Evolutionary conservation across 2,888 invertebrate species (phyloP).

Genomic region (Sphecodes monilicornis): DNA sequence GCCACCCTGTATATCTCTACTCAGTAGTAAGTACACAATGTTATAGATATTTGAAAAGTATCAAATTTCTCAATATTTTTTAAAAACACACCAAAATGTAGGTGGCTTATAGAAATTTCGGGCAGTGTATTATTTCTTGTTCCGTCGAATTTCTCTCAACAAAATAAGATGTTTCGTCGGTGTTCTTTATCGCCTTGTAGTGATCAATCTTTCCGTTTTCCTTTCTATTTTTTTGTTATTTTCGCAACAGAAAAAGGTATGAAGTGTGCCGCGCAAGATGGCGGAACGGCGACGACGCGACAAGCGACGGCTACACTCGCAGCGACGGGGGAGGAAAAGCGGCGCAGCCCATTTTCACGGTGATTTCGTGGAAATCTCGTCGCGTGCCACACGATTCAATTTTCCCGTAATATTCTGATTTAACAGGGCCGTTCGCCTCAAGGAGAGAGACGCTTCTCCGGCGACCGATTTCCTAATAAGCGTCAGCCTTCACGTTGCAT

Average conservation of each 20-base stretch:
- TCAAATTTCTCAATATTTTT: too few species aligned
- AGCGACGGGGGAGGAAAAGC: constrained; percentile 25
- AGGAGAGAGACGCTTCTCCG: constrained; percentile 25
- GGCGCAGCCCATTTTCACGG: constrained; percentile 47
- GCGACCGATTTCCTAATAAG: too few species aligned
- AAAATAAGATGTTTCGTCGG: constrained; percentile 47
- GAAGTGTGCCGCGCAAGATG: constrained; percentile 19
- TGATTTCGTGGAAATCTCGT: constrained; percentile 53
- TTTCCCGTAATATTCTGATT: constrained; percentile 61
- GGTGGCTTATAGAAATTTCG: too few species aligned
- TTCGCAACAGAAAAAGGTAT: constrained; percentile 4
- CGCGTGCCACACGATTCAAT: constrained; percentile 60
- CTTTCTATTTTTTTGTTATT: constrained; percentile 10
- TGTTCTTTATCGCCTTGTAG: constrained; percentile 27
- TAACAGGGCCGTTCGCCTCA: constrained; percentile 36
- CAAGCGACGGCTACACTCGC: constrained; percentile 12
- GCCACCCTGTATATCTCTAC: too few species aligned
- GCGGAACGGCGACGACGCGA: neutral
- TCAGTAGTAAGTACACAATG: too few species aligned
- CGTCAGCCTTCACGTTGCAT: too few species aligned
- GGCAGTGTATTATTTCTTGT: constrained; percentile 45
- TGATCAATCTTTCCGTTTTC: constrained; percentile 46
- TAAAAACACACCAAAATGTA: too few species aligned
- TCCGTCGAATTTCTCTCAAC: constrained; percentile 23
- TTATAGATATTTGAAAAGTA: too few species aligned